phyloP scores from a whole-genome alignment of 2,113 vertebrate species.

The Sphaerodactylus townsendi region DNA sequence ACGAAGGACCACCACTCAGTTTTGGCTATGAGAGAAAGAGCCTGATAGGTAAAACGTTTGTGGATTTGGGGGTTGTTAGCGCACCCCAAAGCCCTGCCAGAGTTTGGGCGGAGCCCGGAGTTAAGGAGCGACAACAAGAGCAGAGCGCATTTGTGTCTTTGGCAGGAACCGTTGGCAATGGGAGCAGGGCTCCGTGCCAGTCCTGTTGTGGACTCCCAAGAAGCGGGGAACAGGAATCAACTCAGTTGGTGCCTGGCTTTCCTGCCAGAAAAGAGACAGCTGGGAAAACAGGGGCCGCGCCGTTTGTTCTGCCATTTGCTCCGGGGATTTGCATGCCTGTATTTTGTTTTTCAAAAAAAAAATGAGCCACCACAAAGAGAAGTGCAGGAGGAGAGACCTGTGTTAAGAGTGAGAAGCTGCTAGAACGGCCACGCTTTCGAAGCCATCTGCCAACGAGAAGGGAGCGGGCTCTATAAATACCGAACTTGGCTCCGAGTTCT shows the following conservation, averaged over 20 bases:
- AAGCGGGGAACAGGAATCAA: too few species aligned
- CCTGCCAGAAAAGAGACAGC: not conserved
- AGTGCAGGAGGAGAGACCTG: not conserved
- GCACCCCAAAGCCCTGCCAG: not conserved
- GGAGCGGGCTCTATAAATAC: not conserved
- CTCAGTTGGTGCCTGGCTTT: not conserved
- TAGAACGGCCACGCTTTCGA: not conserved
- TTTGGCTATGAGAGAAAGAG: too few species aligned
- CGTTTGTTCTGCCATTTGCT: not conserved
- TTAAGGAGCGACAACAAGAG: not conserved
- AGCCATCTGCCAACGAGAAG: slow-evolving; percentile 3
- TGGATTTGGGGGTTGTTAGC: not conserved
- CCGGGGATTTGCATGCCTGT: not conserved
- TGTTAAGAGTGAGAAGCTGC: not conserved
- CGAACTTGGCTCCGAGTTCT: not conserved
- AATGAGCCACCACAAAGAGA: not conserved
- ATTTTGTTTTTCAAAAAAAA: not conserved
- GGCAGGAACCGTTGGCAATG: too few species aligned
- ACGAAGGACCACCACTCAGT: too few species aligned
- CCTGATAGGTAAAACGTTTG: too few species aligned
- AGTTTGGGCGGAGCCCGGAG: not conserved
- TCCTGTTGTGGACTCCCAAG: too few species aligned
- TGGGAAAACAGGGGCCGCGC: not conserved
- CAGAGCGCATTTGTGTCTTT: too few species aligned
- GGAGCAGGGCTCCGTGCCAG: too few species aligned